phyloP scores from a whole-genome alignment of 2,113 vertebrate genomes.

The Eulacestoma nigropectus region DNA sequence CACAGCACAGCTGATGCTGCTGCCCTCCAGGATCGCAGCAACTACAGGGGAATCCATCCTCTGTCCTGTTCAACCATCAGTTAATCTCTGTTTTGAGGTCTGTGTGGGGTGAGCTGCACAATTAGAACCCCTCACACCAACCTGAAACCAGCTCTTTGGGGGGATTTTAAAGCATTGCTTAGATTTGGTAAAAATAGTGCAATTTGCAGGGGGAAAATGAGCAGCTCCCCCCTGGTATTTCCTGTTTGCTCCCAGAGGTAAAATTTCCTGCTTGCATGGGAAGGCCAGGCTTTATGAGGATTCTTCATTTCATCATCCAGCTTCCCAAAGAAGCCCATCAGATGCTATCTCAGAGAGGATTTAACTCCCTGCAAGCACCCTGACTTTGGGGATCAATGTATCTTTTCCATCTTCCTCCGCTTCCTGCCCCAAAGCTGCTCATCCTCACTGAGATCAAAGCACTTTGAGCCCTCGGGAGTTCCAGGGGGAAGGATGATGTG shows the following conservation, averaged over 20 bases:
- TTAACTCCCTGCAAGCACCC: neutral
- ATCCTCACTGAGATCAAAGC: neutral
- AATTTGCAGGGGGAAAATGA: neutral
- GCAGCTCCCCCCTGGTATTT: neutral
- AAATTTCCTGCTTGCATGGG: neutral
- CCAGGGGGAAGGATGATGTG: accelerated
- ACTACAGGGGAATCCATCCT: accelerated
- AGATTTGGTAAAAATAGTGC: neutral
- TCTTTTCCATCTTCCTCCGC: neutral
- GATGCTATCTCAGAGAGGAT: neutral
- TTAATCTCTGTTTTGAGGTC: neutral
- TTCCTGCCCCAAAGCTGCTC: neutral
- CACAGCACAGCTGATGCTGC: neutral
- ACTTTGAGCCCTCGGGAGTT: neutral
- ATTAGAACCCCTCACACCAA: neutral
- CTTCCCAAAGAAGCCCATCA: neutral
- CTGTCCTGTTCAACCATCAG: neutral
- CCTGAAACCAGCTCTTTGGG: neutral
- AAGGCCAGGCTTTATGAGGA: neutral
- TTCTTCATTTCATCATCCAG: neutral
- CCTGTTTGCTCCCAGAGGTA: neutral
- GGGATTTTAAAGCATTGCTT: neutral
- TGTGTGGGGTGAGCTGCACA: neutral
- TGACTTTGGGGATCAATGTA: neutral
- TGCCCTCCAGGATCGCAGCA: neutral